Evolutionary conservation across 2,888 invertebrate genomes (phyloP).

Genomic region (Raillietiella orientalis): DNA sequence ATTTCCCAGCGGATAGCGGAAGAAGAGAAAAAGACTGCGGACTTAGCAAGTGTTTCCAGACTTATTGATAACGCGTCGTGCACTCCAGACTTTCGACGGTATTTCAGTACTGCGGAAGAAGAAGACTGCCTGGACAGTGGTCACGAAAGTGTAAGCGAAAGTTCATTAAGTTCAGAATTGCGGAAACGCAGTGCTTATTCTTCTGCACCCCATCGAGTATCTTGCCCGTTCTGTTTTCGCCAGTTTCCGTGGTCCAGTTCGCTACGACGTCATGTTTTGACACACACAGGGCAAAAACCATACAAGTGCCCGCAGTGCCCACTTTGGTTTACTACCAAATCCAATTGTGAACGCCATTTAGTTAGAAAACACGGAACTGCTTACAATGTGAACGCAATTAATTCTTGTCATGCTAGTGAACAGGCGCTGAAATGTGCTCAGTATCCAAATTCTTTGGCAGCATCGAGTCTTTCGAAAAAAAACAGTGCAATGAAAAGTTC

Average conservation of each 20-base stretch:
- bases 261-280: slow-evolving; percentile 65
- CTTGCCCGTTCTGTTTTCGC: slow-evolving; percentile 68
- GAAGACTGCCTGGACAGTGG: slow-evolving; percentile 8
- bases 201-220: slow-evolving; percentile 67
- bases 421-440: slow-evolving; percentile 41
- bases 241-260: slow-evolving; percentile 94
- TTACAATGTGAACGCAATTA: slow-evolving; percentile 1
- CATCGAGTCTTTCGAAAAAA: slow-evolving; percentile 39
- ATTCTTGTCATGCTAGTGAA: slow-evolving; percentile 13
- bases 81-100: slow-evolving; percentile 25
- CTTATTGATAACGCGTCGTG: slow-evolving; percentile 36
- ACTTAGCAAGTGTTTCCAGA: slow-evolving; percentile 41
- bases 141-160: slow-evolving; percentile 7
- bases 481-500: slow-evolving; percentile 39
- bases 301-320: slow-evolving; percentile 81
- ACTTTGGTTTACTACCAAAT: slow-evolving; percentile 77
- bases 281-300: slow-evolving; percentile 83
- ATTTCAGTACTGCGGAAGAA: slow-evolving; percentile 23
- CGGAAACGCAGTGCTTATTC: slow-evolving; percentile 45
- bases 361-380: slow-evolving; percentile 40
- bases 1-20: too few species aligned
- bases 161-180: not conserved
- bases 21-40: slow-evolving; percentile 16
- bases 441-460: slow-evolving; percentile 49
- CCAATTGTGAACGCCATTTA: slow-evolving; percentile 81